Base-by-base conservation (phyloP, 2,113 vertebrate genomes). In the Entosphenus tridentatus region DNA sequence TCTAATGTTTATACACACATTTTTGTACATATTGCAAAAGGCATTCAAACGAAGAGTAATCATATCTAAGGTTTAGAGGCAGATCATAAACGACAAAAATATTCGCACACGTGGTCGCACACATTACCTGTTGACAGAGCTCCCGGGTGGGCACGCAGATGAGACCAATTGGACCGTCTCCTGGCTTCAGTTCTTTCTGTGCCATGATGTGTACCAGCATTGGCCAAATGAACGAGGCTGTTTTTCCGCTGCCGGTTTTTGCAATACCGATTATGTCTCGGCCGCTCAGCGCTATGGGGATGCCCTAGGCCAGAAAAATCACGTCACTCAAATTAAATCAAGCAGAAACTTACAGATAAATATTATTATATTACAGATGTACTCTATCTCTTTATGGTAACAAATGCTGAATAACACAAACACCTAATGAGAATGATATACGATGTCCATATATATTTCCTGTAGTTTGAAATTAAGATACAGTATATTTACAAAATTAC, bases 141-240 rank as follows among this genome's bases (percentile, higher is more conserved):
- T 98, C 93, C 76, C 93, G 84, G 55, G 93, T 98, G 0, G 93
- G 93, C 72, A 91, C 96, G 13, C 96, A 91, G 0, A 98, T 89
- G 69, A 98, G 78, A 3, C 88, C 92, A 12, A 98, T 96, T 59
- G 93, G 93, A 9, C 93, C 93, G 72, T 98, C 92, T 3, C 90
- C 92, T 0, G 83, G 75, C 56, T 96, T 84, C 57, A 98, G 78
- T 73, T 98, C 93, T 74, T 93, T 96, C 76, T 98, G 93, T 74
- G 96, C 93, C 92, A 98, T 96, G 78, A 98, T 98, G 73, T 98
- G 93, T 76, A 98, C 87, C 76, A 98, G 73, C 83, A 96, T 95
- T 0, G 93, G 93, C 93, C 93, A 98, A 76, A 98, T 98, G 74
- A 96, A 98, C 3, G 93, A 91, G 39, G 90, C 93, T 2, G 93